phyloP scores from a whole-genome alignment of 2,113 vertebrate genomes.

The Cebidichthys violaceus region DNA sequence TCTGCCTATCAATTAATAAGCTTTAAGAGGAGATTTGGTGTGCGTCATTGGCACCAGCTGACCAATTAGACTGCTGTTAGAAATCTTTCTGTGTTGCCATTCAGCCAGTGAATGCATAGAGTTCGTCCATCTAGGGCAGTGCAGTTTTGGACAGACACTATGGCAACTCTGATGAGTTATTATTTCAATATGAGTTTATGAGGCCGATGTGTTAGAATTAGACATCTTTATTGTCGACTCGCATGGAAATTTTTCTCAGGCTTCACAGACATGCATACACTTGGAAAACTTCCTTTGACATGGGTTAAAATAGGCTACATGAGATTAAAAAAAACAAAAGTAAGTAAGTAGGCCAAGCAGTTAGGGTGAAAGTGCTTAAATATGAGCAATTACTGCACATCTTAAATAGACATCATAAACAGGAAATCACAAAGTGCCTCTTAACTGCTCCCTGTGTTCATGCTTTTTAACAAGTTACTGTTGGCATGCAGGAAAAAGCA shows the following conservation, averaged over 20 bases:
- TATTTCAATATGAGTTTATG: not conserved
- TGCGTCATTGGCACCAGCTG: slow-evolving; percentile 55
- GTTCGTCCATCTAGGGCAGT: not conserved
- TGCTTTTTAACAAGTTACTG: slow-evolving; percentile 7
- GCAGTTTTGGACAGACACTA: slow-evolving; percentile 5
- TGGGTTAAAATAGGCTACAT: not conserved
- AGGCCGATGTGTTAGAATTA: not conserved
- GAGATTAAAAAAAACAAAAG: not conserved
- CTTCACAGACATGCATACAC: not conserved
- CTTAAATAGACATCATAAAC: not conserved
- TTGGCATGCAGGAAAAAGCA: slow-evolving; percentile 4
- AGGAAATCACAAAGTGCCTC: not conserved
- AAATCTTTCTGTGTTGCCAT: slow-evolving; percentile 15
- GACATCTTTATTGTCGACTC: too few relatives aligned
- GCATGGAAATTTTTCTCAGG: too few relatives aligned
- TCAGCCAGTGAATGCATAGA: slow-evolving; percentile 1
- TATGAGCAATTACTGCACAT: not conserved
- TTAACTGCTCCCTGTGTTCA: not conserved
- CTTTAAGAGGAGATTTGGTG: slow-evolving; percentile 65
- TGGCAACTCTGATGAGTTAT: not conserved
- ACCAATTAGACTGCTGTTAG: slow-evolving; percentile 36
- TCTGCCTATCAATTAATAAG: slow-evolving; percentile 66
- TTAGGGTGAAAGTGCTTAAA: not conserved
- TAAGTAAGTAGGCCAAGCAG: not conserved
- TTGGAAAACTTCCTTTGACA: too few relatives aligned